Evolutionary conservation across 2,113 vertebrate species (phyloP).

Genomic region (Lontra canadensis): DNA sequence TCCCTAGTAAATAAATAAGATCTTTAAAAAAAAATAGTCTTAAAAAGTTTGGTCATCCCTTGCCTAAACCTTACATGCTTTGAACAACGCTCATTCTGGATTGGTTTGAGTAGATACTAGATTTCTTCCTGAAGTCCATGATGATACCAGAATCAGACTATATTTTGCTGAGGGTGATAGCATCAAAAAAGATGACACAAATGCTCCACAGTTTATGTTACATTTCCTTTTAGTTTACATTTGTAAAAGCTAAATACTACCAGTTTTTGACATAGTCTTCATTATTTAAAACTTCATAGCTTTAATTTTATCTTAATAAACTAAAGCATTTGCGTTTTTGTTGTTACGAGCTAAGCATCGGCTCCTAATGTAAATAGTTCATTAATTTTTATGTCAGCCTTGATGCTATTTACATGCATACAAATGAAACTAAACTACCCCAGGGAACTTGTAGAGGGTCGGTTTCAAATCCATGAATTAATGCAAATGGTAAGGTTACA

Average conservation of each 20-base stretch:
- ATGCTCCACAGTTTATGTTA: background rate
- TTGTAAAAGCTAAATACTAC: constrained; percentile 4
- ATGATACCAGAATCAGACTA: background rate
- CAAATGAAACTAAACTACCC: constrained; percentile 69
- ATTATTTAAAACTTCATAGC: constrained; percentile 21
- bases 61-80: background rate
- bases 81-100: background rate
- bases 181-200: background rate
- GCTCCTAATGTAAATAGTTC: constrained; percentile 64
- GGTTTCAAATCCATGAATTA: constrained; percentile 62
- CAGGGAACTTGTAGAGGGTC: constrained; percentile 55
- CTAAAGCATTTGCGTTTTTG: constrained; percentile 46
- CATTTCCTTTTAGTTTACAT: background rate
- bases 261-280: background rate
- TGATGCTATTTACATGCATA: constrained; percentile 64
- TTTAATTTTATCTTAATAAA: constrained; percentile 64
- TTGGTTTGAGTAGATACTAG: background rate
- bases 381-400: constrained; percentile 73
- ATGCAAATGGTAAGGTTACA: constrained; percentile 65
- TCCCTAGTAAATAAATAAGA: too few species aligned
- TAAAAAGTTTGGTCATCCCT: background rate
- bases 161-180: background rate
- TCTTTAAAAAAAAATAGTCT: background rate
- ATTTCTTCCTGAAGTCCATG: background rate
- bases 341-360: background rate